Conservation (phyloP, 2,113 vertebrate genomes). For the Saguinus imperator region DNA sequence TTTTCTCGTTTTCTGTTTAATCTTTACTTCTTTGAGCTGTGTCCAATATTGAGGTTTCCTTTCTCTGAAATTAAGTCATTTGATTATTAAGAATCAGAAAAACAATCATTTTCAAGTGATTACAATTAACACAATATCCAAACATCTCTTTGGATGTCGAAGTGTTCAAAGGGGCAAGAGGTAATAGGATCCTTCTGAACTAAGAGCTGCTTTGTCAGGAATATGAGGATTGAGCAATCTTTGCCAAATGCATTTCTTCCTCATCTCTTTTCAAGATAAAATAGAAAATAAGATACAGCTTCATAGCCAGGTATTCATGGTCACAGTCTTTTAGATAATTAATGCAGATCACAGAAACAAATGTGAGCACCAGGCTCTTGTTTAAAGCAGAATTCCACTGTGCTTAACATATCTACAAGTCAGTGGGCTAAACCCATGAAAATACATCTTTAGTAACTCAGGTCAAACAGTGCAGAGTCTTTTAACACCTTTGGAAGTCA, state of each 20-base stretch:
- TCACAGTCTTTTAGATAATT: constrained; percentile 53
- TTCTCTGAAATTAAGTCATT: constrained; percentile 53
- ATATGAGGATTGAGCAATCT: neutral
- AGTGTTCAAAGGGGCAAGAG: neutral
- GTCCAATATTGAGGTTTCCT: constrained; percentile 24
- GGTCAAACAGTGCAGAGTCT: neutral
- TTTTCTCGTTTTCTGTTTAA: constrained; percentile 41
- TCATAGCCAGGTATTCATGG: neutral
- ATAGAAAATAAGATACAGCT: constrained; percentile 40
- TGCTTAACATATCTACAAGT: neutral
- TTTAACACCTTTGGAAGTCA: neutral
- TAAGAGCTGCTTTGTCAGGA: constrained; percentile 34
- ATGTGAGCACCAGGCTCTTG: neutral
- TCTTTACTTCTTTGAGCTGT: constrained; percentile 42
- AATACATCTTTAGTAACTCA: neutral
- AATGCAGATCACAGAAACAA: constrained; percentile 41
- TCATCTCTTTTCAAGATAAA: constrained; percentile 62
- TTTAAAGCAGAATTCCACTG: constrained; percentile 30
- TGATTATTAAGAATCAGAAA: constrained; percentile 44
- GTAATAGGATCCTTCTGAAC: constrained; percentile 7
- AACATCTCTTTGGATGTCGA: constrained; percentile 44
- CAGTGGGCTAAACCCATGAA: neutral
- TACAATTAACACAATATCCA: constrained; percentile 30
- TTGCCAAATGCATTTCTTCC: constrained; percentile 60
- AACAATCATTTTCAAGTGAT: constrained; percentile 45